Base-by-base conservation (phyloP, 1,140 invertebrate genomes). In the Archivesica marissinica region DNA sequence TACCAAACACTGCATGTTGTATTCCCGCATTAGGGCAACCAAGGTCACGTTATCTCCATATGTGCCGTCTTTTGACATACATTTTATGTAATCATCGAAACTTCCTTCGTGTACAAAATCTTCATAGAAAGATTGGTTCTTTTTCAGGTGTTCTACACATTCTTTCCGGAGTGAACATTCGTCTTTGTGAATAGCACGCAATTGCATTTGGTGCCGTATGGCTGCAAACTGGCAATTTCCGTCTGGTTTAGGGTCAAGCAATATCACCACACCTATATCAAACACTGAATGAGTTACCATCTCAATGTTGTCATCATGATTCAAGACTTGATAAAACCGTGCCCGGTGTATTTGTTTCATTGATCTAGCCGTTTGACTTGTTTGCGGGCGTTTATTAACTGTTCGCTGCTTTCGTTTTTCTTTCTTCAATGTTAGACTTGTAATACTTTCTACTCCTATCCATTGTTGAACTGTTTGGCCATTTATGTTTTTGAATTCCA, bases 1-100 rank as follows among this genome's bases (percentile, higher is more conserved):
- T 77, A 77, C 74, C 15, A 59, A 54, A 25, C 74, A 77, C 50
- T 59, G 54, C 20, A 77, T n/a, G 25, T 77, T 77, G 44, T 77
- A 77, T 59, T 77, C 74, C 17, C 52, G 2, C 52, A 77, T 59
- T 39, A 77, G 47, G 1, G 74, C 54, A 23, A 77, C 38, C 1
- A 59, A 35, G 33, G 54, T 77, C 2, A 77, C 20, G 50, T 77
- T 77, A 23, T 77, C 74, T 1, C 74, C 74, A 41, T 77, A 77
- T 77, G 74, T 59, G 3, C 52, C 28, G 11, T 59, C 54, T 35
- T 77, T 28, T 0, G 30, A 77, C 52, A 77, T 75, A 33, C 20
- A 30, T 0, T 75, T 23, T n/a, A 75, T 0, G 70, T 77, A 77
- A 15, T 2, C 33, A 59, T 59, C 50, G 41, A 77, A 77, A 35